Evolutionary conservation across 2,113 vertebrate genomes (phyloP).

Genomic region (Pluvianellus socialis): DNA sequence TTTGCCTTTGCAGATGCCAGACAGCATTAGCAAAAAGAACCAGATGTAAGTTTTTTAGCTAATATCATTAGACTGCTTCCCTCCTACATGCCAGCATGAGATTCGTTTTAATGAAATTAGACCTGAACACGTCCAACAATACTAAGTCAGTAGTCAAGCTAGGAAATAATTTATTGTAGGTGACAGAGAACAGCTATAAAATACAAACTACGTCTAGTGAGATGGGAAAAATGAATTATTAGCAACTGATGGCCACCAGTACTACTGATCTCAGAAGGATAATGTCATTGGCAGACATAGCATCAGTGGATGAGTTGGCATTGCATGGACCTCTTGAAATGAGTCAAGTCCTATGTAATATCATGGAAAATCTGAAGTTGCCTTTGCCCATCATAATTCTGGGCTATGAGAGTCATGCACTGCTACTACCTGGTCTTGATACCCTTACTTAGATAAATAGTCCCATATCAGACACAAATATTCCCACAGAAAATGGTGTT

Average conservation of each 20-base stretch:
- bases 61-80: constrained; percentile 11
- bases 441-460: background rate
- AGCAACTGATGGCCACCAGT: background rate
- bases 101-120: constrained; percentile 49
- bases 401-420: background rate
- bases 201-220: background rate
- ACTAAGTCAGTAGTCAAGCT: background rate
- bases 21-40: constrained; percentile 28
- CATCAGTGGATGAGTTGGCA: background rate
- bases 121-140: background rate
- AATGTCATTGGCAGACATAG: background rate
- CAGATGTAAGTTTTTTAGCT: constrained; percentile 16
- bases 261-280: background rate
- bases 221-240: background rate
- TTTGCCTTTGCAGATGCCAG: constrained; percentile 12
- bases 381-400: background rate
- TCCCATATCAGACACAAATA: background rate
- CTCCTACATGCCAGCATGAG: background rate
- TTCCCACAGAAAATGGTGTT: background rate
- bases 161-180: constrained; percentile 42
- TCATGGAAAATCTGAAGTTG: background rate
- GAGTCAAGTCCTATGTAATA: background rate
- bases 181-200: constrained; percentile 55
- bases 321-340: background rate
- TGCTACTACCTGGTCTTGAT: background rate